Conservation (phyloP, 1,140 invertebrate species). For the Ectropis grisescens region DNA sequence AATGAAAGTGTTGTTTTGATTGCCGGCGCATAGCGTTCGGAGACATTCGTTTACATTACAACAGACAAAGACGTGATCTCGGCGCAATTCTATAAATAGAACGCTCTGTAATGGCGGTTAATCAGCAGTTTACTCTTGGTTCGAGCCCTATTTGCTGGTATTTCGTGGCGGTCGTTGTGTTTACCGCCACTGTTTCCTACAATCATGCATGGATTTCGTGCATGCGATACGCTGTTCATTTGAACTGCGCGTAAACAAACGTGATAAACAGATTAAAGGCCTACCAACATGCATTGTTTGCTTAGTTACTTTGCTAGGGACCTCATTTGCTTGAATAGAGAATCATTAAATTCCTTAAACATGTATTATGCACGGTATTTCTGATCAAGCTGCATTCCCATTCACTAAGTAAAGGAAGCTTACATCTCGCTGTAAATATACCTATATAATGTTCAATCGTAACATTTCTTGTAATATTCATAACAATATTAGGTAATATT, state of each 20-base stretch:
- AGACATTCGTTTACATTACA: conserved; percentile 45
- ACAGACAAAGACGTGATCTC: conserved; percentile 63
- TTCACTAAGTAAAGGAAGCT: no score
- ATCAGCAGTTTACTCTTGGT: conserved; percentile 55
- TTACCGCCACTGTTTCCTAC: conserved; percentile 7
- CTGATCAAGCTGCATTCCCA: no score
- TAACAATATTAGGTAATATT: no score
- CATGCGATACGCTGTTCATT: conserved; percentile 4
- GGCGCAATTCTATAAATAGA: conserved; percentile 61
- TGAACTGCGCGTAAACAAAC: conserved; percentile 8
- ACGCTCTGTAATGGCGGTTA: conserved; percentile 52
- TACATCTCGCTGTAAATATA: no score
- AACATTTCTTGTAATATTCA: no score
- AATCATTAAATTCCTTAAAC: no score
- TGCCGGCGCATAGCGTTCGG: no score
- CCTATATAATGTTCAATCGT: no score
- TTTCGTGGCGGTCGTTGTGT: conserved; percentile 11
- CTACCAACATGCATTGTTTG: no score
- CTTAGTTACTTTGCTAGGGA: no score
- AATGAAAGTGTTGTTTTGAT: conserved; percentile 32
- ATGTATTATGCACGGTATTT: no score
- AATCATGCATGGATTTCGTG: conserved; percentile 15
- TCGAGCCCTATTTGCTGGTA: conserved; percentile 22
- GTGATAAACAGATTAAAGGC: conserved; percentile 5
- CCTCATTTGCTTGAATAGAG: no score